Evolutionary conservation across 2,113 vertebrate species (phyloP).

Genomic region (Megaleporinus macrocephalus): DNA sequence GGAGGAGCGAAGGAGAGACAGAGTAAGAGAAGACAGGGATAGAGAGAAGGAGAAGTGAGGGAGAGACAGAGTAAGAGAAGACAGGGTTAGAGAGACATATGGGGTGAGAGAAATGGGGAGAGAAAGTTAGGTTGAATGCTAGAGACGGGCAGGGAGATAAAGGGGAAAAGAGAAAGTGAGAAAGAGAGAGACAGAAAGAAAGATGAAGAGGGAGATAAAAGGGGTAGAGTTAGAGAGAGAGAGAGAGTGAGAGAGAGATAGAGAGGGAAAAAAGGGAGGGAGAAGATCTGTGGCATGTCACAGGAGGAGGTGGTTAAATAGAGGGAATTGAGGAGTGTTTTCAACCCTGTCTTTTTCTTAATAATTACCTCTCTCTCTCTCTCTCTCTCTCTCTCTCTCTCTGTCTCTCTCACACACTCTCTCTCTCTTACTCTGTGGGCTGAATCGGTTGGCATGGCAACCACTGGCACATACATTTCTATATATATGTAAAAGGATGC

Average conservation of each 20-base stretch:
- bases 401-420: slow-evolving; percentile 48
- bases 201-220: not conserved
- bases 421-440: slow-evolving; percentile 47
- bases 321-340: slow-evolving; percentile 55
- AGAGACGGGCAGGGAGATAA: too few relatives aligned
- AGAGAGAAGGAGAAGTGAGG: too few relatives aligned
- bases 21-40: too few relatives aligned
- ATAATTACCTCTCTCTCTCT: slow-evolving; percentile 59
- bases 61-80: too few relatives aligned
- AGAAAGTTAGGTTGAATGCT: too few relatives aligned
- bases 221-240: not conserved
- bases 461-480: slow-evolving; percentile 72
- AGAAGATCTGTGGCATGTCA: slow-evolving; percentile 47
- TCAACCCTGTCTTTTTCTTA: slow-evolving; percentile 56
- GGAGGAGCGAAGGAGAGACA: too few relatives aligned
- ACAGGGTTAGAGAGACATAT: too few relatives aligned
- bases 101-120: too few relatives aligned
- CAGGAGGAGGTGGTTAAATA: slow-evolving; percentile 59
- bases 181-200: not conserved
- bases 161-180: too few relatives aligned
- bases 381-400: slow-evolving; percentile 33
- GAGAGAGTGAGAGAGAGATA: slow-evolving; percentile 26
- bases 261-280: not conserved
- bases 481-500: slow-evolving; percentile 63
- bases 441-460: slow-evolving; percentile 76